These are phyloP conservation scores for Odontocerum albicorne DNA, from an alignment of 2,888 invertebrate species.

Conservation along the genomic window DNA sequence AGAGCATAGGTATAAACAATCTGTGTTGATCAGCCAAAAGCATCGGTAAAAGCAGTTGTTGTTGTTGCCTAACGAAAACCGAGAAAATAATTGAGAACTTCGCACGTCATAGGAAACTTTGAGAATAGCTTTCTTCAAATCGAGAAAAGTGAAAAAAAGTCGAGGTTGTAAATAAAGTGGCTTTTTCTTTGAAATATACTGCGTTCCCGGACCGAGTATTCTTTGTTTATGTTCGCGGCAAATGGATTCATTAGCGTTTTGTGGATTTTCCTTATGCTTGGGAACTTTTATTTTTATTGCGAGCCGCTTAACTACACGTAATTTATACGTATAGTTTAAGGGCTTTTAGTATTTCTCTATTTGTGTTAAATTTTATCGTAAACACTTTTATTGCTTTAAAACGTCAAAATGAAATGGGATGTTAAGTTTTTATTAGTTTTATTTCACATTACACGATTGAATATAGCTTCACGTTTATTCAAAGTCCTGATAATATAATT, in stretches of 20 bases:
- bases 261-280: constrained; percentile 1
- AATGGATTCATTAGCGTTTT: constrained; percentile 8
- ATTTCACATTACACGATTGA: too few relatives aligned
- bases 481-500: too few relatives aligned
- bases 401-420: too few relatives aligned
- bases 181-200: not conserved
- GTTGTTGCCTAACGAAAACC: not conserved
- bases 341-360: too few relatives aligned
- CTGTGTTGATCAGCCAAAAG: not conserved
- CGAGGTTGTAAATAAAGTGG: not conserved
- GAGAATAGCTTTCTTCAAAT: not conserved
- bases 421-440: too few relatives aligned
- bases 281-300: not conserved
- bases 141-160: not conserved
- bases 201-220: not conserved
- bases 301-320: not conserved
- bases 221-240: not conserved
- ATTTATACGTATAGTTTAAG: too few relatives aligned
- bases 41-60: not conserved
- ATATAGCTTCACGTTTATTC: too few relatives aligned
- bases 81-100: too few relatives aligned
- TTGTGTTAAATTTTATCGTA: too few relatives aligned
- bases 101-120: not conserved
- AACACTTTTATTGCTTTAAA: too few relatives aligned
- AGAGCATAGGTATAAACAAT: too few relatives aligned